Percentiles rank a stretch among this genome's conserved stretches.
These are phyloP conservation scores for Fukomys damarensis DNA, from an alignment of 2,113 vertebrate species.

Conservation along the genomic window DNA sequence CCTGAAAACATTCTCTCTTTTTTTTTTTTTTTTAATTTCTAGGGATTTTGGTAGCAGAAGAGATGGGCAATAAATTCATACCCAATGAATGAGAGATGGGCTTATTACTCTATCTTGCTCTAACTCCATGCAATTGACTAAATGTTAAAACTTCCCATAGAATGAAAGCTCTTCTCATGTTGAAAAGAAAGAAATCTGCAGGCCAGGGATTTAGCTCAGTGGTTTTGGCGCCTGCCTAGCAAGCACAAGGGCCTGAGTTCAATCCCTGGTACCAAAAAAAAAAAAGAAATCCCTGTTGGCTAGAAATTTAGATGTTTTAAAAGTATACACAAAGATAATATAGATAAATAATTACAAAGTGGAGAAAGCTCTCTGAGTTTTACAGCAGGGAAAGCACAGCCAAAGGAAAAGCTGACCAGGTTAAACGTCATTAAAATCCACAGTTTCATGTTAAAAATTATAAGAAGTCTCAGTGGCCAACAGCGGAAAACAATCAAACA, in stretches of 20 bases:
- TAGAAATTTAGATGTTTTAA: not conserved
- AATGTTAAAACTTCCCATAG: not conserved
- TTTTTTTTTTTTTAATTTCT: not conserved
- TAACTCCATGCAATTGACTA: not conserved
- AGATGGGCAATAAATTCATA: not conserved
- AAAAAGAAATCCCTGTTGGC: not conserved
- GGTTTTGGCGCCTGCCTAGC: too few relatives aligned
- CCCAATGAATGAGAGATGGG: not conserved
- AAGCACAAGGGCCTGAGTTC: too few relatives aligned
- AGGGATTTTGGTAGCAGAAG: not conserved
- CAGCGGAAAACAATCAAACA: not conserved
- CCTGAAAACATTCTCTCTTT: not conserved
- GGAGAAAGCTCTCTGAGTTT: not conserved
- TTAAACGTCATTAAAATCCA: not conserved
- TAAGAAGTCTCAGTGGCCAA: not conserved
- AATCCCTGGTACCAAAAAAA: too few relatives aligned
- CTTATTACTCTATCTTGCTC: not conserved
- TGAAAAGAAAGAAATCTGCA: not conserved
- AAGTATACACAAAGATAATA: not conserved
- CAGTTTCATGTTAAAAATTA: not conserved
- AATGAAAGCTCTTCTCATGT: not conserved
- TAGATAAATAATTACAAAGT: not conserved
- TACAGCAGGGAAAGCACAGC: not conserved
- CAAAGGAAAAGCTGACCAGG: not conserved
- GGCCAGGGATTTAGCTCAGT: too few relatives aligned